phyloP scores from a whole-genome alignment of 2,888 invertebrate genomes.

The Lymantria monacha region DNA sequence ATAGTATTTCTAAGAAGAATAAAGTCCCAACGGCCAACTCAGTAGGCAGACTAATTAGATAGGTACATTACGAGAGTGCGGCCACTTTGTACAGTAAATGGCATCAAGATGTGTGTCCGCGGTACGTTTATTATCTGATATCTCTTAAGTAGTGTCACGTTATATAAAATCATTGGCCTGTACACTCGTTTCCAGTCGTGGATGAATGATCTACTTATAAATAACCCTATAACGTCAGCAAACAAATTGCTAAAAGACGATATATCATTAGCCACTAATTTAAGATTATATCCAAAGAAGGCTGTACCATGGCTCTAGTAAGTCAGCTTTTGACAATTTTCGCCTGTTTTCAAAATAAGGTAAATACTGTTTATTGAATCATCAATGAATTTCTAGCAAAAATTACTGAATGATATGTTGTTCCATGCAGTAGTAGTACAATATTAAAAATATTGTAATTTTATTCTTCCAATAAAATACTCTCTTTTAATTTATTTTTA shows the following conservation, averaged over 20 bases:
- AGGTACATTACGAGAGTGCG: conserved; percentile 39
- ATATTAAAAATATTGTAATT: too few species aligned
- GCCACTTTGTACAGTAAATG: conserved; percentile 57
- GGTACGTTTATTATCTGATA: conserved; percentile 62
- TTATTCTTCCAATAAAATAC: too few species aligned
- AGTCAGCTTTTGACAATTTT: too few species aligned
- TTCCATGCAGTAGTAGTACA: too few species aligned
- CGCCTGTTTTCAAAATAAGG: too few species aligned
- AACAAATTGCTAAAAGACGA: conserved; percentile 59
- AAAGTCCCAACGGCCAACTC: conserved; percentile 29
- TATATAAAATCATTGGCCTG: conserved; percentile 60
- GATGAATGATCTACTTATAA: conserved; percentile 67
- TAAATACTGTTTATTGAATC: too few species aligned
- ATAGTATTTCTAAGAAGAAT: conserved; percentile 31
- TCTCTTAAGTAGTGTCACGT: conserved; percentile 70
- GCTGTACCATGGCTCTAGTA: too few species aligned
- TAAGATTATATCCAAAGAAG: conserved; percentile 34
- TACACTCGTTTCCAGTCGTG: conserved; percentile 37
- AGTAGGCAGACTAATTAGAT: conserved; percentile 60
- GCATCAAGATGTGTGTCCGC: conserved; percentile 60
- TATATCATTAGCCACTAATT: conserved; percentile 33
- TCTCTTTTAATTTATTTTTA: too few species aligned
- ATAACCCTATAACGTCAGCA: conserved; percentile 60
- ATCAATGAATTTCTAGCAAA: too few species aligned
- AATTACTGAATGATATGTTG: too few species aligned